Percentiles rank a stretch among this genome's conserved stretches.
Evolutionary conservation across 2,113 vertebrate genomes (phyloP).

Genomic region (Leptodactylus fuscus): DNA sequence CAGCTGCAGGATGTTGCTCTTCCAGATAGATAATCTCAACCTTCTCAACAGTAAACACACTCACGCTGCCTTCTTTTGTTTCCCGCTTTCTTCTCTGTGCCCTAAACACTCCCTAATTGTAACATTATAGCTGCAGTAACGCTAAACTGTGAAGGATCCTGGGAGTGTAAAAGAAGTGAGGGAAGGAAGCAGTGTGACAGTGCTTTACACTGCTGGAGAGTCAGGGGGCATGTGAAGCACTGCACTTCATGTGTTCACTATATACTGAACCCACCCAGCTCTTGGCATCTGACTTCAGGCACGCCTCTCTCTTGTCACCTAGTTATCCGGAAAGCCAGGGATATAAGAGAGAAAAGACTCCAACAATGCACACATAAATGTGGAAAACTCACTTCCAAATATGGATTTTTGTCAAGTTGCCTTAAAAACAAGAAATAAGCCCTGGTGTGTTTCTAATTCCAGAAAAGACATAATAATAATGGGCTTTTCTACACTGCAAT

Average conservation of each 20-base stretch:
- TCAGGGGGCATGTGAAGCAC: not conserved
- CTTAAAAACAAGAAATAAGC: no score
- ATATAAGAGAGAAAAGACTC: no score
- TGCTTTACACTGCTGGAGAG: constrained; percentile 29
- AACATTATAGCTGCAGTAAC: not conserved
- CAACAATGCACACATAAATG: no score
- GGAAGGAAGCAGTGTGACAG: not conserved
- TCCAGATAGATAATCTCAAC: no score
- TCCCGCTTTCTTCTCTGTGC: not conserved
- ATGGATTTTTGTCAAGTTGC: no score
- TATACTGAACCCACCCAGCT: constrained; percentile 31
- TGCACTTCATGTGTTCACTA: constrained; percentile 4
- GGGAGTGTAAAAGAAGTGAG: not conserved
- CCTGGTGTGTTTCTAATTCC: no score
- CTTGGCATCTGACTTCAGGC: not conserved
- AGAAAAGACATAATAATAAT: no score
- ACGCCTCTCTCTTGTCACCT: constrained; percentile 29
- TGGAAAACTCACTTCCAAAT: no score
- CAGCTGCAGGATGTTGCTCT: not conserved
- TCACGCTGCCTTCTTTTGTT: not conserved
- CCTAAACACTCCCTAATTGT: not conserved
- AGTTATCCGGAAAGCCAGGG: no score
- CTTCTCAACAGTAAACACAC: not conserved
- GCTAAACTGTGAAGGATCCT: no score
- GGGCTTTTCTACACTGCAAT: no score